A percentile compares a stretch with the other conserved stretches of the same genome.
Evolutionary conservation across 2,888 invertebrate genomes (phyloP).

Genomic region (Drosophila quinaria): DNA sequence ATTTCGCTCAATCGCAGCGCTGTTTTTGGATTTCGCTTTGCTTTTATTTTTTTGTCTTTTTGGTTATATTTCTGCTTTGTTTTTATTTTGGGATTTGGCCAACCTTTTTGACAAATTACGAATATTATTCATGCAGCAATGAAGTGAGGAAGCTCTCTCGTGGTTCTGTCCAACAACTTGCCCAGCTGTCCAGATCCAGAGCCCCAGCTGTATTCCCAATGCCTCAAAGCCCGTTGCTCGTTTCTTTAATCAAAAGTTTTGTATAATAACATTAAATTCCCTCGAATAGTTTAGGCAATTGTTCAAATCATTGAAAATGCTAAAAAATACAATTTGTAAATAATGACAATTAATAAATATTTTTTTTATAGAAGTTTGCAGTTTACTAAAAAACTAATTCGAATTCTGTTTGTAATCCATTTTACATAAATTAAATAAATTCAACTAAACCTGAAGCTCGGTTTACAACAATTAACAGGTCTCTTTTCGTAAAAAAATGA

Average conservation of each 20-base stretch:
- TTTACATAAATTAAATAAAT: background rate
- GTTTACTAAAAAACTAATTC: background rate
- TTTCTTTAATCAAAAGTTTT: constrained; percentile 35
- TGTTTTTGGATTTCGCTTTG: constrained; percentile 68
- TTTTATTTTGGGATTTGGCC: constrained; percentile 77
- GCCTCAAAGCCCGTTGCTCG: constrained; percentile 12
- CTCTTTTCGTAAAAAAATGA: background rate
- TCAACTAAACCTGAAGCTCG: background rate
- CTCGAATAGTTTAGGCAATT: constrained; percentile 20
- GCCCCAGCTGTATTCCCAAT: constrained; percentile 46
- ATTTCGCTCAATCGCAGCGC: constrained; percentile 75
- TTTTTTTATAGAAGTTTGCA: background rate
- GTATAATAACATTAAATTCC: constrained; percentile 15
- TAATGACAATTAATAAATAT: background rate
- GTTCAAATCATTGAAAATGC: background rate
- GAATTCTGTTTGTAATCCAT: no score
- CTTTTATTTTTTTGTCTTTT: constrained; percentile 24
- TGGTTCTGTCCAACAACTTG: constrained; percentile 58
- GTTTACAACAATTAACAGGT: background rate
- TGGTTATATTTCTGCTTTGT: constrained; percentile 17
- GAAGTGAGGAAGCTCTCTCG: constrained; percentile 76
- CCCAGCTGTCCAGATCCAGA: constrained; percentile 29
- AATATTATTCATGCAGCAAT: constrained; percentile 83
- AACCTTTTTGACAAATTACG: constrained; percentile 83
- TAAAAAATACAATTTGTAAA: background rate